Conservation (phyloP, 2,797 vertebrate species). For the Sarcoramphus papa region DNA sequence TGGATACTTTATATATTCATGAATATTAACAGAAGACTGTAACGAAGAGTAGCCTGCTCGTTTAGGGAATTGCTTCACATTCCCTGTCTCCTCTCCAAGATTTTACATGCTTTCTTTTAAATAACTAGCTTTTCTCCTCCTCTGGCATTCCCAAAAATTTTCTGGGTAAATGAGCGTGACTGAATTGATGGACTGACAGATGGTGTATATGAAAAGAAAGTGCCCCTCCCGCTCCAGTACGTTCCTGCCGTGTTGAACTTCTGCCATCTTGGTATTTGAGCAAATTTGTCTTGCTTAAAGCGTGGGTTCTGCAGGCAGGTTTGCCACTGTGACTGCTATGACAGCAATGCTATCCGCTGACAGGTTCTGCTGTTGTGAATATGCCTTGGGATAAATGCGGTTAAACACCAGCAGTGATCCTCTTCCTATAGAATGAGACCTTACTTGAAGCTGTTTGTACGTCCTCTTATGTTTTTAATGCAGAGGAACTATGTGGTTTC, state of each 20-base stretch:
- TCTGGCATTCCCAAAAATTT: neutral
- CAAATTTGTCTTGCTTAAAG: neutral
- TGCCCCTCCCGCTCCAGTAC: too few relatives aligned
- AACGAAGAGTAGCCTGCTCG: neutral
- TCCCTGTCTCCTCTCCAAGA: neutral
- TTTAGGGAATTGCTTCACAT: neutral
- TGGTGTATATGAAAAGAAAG: neutral
- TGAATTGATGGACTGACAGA: neutral
- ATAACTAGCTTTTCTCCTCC: neutral
- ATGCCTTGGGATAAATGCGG: neutral
- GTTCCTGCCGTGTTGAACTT: neutral
- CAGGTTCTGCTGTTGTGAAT: neutral
- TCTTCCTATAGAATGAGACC: neutral
- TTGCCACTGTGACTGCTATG: fast-evolving
- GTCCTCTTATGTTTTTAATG: fast-evolving
- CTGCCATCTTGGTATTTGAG: neutral
- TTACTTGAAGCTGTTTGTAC: neutral
- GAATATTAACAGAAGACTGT: neutral
- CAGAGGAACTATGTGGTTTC: neutral
- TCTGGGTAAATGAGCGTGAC: neutral
- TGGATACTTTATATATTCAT: neutral
- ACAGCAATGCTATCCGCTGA: too few relatives aligned
- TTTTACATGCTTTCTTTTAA: neutral
- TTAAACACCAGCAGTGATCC: neutral
- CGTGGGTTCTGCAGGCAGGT: neutral